These are phyloP conservation scores for Eubasilissa splendida DNA, from an alignment of 2,888 invertebrate genomes.

Conservation along the genomic window DNA sequence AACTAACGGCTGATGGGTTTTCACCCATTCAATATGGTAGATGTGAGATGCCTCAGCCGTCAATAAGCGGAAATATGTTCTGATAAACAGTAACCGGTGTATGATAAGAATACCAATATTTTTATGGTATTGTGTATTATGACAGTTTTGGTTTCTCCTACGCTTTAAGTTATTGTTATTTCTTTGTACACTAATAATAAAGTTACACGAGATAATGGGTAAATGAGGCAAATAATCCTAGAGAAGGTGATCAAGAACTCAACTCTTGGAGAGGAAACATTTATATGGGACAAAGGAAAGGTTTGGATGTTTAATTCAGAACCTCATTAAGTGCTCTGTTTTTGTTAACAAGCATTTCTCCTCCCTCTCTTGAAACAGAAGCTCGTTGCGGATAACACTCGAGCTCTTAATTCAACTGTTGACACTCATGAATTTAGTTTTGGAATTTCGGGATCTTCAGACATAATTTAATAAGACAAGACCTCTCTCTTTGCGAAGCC, in stretches of 20 bases:
- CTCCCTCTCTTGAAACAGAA: conserved; percentile 16
- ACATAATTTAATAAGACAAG: conserved; percentile 20
- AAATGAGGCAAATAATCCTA: conserved; percentile 15
- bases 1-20: too few species aligned
- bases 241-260: conserved; percentile 13
- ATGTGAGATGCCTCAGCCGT: too few species aligned
- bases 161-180: too few species aligned
- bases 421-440: background rate
- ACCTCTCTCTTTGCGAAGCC: background rate
- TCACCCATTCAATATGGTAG: too few species aligned
- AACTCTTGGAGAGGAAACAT: conserved; percentile 23
- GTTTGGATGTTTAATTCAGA: conserved; percentile 49
- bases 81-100: too few species aligned
- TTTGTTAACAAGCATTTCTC: conserved; percentile 42
- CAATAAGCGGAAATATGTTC: too few species aligned
- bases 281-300: conserved; percentile 31
- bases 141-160: too few species aligned
- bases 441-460: conserved; percentile 12
- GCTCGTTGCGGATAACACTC: conserved; percentile 28
- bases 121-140: too few species aligned
- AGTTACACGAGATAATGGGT: background rate
- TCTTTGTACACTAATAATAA: too few species aligned
- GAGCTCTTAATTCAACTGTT: conserved; percentile 7
- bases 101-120: too few species aligned
- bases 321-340: conserved; percentile 43